Percentiles rank a stretch among this genome's conserved stretches.
phyloP scores from a whole-genome alignment of 1,140 invertebrate species.

The Chelonus insularis region DNA sequence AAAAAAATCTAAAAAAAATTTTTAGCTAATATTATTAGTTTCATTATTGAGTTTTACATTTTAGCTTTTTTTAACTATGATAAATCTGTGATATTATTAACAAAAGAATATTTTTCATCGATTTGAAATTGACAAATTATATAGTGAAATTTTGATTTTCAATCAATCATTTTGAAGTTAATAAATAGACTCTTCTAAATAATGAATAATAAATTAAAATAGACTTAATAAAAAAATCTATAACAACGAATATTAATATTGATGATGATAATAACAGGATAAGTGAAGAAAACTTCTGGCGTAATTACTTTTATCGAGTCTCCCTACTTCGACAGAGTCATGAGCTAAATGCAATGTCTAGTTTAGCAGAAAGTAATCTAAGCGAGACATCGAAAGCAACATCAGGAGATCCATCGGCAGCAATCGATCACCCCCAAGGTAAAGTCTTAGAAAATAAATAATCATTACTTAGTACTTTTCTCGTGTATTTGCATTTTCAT shows the following conservation, averaged over 20 bases:
- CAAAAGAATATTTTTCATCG: too few species aligned
- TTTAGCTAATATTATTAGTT: too few species aligned
- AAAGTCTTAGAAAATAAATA: constrained; percentile 33
- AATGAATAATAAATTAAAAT: background rate
- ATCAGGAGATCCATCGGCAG: too few species aligned
- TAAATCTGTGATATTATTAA: too few species aligned
- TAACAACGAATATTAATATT: too few species aligned
- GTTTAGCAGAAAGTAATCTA: constrained; percentile 52
- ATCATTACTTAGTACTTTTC: background rate
- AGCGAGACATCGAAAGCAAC: constrained; percentile 45
- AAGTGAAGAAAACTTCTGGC: constrained; percentile 98
- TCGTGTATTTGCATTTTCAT: constrained; percentile 8
- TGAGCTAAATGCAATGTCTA: constrained; percentile 75
- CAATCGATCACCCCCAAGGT: constrained; percentile 58
- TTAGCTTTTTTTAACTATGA: too few species aligned
- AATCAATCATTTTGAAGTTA: too few species aligned
- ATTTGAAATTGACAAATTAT: too few species aligned
- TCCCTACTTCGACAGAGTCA: constrained; percentile 96
- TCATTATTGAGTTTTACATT: too few species aligned
- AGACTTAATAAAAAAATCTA: constrained; percentile 9
- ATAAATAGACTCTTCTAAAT: too few species aligned
- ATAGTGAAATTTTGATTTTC: too few species aligned
- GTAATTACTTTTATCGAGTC: constrained; percentile 99
- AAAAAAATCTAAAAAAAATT: too few species aligned
- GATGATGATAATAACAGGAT: constrained; percentile 68